Evolutionary conservation across 2,113 vertebrate species (phyloP).

Genomic region (Chroicocephalus ridibundus): DNA sequence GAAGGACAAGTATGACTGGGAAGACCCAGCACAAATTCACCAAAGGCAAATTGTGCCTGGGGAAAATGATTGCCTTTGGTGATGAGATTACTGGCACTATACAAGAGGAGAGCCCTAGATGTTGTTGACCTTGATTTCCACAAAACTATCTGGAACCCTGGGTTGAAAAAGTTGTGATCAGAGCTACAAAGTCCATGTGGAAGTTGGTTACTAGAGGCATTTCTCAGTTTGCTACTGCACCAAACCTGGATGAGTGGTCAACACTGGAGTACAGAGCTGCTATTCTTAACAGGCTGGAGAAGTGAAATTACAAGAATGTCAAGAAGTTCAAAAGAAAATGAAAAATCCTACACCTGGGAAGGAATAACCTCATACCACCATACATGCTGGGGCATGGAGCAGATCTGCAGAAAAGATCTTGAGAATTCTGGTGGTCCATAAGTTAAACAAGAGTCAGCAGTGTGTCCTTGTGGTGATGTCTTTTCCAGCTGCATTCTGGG

Average conservation of each 20-base stretch:
- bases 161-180: not conserved
- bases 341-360: not conserved
- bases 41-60: not conserved
- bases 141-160: not conserved
- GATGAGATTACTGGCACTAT: not conserved
- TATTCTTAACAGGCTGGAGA: not conserved
- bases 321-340: not conserved
- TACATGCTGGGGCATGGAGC: not conserved
- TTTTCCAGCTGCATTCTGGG: not conserved
- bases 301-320: not conserved
- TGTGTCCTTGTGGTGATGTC: not conserved
- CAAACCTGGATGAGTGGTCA: not conserved
- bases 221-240: not conserved
- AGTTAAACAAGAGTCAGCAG: not conserved
- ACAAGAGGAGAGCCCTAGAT: not conserved
- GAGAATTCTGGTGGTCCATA: not conserved
- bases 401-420: not conserved
- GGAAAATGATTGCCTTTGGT: not conserved
- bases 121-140: not conserved
- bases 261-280: not conserved
- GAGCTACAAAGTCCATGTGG: not conserved
- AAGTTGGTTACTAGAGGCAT: not conserved
- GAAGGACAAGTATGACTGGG: not conserved
- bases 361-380: not conserved
- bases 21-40: not conserved